phyloP scores from a whole-genome alignment of 2,888 invertebrate species.

The Netelia melanura region DNA sequence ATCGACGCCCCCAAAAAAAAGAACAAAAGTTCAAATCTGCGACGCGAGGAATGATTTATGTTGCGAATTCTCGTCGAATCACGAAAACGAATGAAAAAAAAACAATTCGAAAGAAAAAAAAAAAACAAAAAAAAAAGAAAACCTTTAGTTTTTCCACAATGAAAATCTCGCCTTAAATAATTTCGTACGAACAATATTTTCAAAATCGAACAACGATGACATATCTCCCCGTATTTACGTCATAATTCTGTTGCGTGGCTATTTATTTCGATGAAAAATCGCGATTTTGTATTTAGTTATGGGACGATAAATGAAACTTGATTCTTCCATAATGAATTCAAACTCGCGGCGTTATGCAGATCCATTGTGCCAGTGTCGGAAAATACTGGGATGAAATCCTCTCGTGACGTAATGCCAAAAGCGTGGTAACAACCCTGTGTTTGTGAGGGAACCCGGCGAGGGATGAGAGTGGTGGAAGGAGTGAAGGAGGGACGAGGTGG shows the following conservation, averaged over 20 bases:
- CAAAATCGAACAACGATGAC: too few species aligned
- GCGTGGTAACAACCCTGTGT: background rate
- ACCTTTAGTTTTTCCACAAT: too few species aligned
- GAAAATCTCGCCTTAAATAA: too few species aligned
- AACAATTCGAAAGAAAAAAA: too few species aligned
- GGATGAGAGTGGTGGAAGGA: conserved; percentile 64
- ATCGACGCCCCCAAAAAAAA: conserved; percentile 29
- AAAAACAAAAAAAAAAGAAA: too few species aligned
- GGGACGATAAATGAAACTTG: background rate
- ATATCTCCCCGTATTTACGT: too few species aligned
- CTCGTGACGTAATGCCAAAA: conserved; percentile 43
- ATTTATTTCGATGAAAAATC: background rate
- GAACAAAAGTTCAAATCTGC: conserved; percentile 18
- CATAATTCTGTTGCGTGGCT: background rate
- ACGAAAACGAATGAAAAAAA: background rate
- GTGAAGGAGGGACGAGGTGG: background rate
- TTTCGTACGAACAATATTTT: too few species aligned
- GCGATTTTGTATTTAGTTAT: background rate
- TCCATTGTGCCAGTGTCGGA: background rate
- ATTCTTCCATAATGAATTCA: background rate
- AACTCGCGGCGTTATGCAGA: background rate
- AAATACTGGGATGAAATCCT: conserved; percentile 37
- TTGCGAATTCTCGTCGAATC: conserved; percentile 27
- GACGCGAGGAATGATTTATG: conserved; percentile 50
- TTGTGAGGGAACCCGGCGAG: background rate